Evolutionary conservation across 2,797 vertebrate species (phyloP).

Genomic region (Columba guinea): DNA sequence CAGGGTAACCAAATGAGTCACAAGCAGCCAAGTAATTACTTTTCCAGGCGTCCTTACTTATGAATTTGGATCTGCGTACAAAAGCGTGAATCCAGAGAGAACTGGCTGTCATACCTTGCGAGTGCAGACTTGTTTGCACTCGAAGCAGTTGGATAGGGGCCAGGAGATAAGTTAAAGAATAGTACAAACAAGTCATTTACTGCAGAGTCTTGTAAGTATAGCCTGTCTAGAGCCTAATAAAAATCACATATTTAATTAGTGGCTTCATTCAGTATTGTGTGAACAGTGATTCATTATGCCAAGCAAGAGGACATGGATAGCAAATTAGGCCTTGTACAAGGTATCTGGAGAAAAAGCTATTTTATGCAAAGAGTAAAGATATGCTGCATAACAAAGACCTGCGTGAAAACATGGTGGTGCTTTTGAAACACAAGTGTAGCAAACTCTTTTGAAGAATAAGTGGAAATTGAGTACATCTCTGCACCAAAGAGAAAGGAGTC

Average conservation of each 20-base stretch:
- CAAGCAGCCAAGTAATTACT: conserved; percentile 13
- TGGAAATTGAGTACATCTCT: background rate
- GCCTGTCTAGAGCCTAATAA: conserved; percentile 47
- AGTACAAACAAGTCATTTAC: conserved; percentile 50
- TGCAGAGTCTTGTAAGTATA: conserved; percentile 40
- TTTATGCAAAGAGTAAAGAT: background rate
- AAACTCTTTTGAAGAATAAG: background rate
- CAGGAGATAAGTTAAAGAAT: background rate
- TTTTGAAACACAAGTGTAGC: background rate
- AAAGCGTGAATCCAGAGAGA: conserved; percentile 5
- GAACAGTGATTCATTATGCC: conserved; percentile 45
- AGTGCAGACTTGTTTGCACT: conserved; percentile 28
- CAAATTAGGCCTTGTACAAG: background rate
- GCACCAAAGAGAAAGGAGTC: background rate
- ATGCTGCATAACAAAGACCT: background rate
- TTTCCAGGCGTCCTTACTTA: background rate
- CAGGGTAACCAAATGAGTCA: conserved; percentile 16
- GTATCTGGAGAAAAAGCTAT: background rate
- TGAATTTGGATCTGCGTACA: background rate
- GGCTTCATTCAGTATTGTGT: conserved; percentile 57
- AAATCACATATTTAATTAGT: conserved; percentile 62
- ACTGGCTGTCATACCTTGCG: background rate
- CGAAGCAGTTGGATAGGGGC: background rate
- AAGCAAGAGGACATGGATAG: background rate
- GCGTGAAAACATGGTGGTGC: background rate